A percentile compares a stretch with the other conserved stretches of the same genome.
phyloP scores from a whole-genome alignment of 2,113 vertebrate genomes.

The Paratilapia polleni region DNA sequence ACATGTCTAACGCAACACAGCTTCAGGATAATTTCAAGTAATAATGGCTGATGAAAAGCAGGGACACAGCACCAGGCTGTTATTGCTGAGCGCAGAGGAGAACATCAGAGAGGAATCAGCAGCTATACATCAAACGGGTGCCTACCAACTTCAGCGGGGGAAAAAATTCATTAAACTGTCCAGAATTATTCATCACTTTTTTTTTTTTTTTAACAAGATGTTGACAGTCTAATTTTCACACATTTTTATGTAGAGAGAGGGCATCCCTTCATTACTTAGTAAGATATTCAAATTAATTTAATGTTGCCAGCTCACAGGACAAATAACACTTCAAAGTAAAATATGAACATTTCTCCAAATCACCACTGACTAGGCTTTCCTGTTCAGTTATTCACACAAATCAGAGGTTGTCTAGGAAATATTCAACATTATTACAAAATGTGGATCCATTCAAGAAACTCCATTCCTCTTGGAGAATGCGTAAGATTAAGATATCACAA shows the following conservation, averaged over 20 bases:
- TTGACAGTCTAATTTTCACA: not conserved
- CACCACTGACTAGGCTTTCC: not conserved
- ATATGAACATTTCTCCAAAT: not conserved
- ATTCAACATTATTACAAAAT: too few species aligned
- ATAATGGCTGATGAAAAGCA: not conserved
- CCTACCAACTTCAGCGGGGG: not conserved
- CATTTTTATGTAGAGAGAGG: not conserved
- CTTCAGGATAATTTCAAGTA: not conserved
- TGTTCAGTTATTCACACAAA: not conserved
- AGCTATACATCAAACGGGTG: not conserved
- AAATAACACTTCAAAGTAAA: not conserved
- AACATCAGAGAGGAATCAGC: not conserved
- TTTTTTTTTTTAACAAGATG: not conserved
- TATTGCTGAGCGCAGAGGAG: not conserved
- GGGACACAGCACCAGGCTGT: not conserved
- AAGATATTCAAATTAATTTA: not conserved
- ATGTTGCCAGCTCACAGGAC: not conserved
- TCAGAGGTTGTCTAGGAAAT: not conserved
- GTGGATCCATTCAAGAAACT: too few species aligned
- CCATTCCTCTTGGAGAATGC: too few species aligned
- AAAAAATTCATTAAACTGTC: not conserved
- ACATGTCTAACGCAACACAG: not conserved
- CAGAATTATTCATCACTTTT: not conserved
- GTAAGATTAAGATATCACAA: too few species aligned
- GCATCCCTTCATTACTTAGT: not conserved